A percentile compares a stretch with the other conserved stretches of the same genome.
phyloP scores from a whole-genome alignment of 2,797 vertebrate species.

The Choloepus didactylus region DNA sequence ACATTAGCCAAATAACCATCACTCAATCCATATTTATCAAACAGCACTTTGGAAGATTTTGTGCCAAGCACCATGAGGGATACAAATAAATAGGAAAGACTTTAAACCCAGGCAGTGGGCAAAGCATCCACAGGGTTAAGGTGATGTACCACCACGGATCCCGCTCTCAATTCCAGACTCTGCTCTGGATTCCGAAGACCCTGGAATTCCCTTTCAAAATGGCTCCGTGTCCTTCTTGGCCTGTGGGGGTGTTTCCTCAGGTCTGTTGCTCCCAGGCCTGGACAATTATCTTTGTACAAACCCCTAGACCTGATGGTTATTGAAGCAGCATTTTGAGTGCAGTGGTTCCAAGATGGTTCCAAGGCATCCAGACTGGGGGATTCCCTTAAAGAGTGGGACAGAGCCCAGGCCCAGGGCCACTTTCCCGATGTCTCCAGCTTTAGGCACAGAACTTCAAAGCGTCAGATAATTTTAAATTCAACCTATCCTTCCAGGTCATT shows the following conservation, averaged over 20 bases:
- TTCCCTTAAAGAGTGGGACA: not conserved
- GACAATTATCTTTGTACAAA: not conserved
- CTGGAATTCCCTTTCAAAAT: not conserved
- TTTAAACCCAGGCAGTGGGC: not conserved
- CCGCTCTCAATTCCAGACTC: not conserved
- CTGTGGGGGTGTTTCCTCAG: not conserved
- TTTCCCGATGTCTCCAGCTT: not conserved
- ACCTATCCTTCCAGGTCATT: not conserved
- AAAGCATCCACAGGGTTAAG: fast-evolving
- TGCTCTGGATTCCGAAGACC: not conserved
- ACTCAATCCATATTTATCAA: constrained; percentile 57
- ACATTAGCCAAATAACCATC: not conserved
- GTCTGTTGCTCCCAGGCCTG: not conserved
- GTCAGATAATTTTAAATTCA: constrained; percentile 4
- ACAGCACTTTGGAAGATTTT: not conserved
- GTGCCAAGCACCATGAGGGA: not conserved
- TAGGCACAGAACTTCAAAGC: not conserved
- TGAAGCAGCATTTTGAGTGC: not conserved
- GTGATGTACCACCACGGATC: not conserved
- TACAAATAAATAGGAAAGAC: not conserved
- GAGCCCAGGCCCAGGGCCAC: fast-evolving
- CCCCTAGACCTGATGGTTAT: not conserved
- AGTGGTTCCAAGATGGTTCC: not conserved
- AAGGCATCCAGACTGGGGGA: not conserved
- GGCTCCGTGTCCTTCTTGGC: not conserved